A percentile compares a stretch with the other conserved stretches of the same genome.
These are phyloP conservation scores for Drosophila setifemur DNA, from an alignment of 1,140 invertebrate genomes.

Conservation along the genomic window DNA sequence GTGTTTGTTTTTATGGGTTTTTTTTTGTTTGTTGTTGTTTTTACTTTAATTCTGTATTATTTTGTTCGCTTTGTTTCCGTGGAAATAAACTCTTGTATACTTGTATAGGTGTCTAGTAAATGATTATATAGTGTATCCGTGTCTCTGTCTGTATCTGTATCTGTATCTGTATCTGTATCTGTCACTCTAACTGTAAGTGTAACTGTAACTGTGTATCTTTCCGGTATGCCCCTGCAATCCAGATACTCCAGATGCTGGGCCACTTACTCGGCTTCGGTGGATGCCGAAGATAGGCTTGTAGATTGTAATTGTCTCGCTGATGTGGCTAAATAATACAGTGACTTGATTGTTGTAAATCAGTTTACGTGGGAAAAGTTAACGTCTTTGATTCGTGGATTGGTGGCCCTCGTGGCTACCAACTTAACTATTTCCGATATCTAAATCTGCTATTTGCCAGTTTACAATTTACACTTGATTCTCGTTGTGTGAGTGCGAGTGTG, in stretches of 20 bases:
- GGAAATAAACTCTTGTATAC: slow-evolving; percentile 31
- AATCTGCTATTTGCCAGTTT: slow-evolving; percentile 60
- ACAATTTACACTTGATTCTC: slow-evolving; percentile 62
- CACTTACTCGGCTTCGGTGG: slow-evolving; percentile 30
- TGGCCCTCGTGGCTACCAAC: slow-evolving; percentile 31
- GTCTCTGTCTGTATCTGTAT: slow-evolving; percentile 25
- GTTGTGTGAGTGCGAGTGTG: slow-evolving; percentile 11
- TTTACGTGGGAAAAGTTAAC: slow-evolving; percentile 79
- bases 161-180: neutral
- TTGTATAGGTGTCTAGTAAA: slow-evolving; percentile 36
- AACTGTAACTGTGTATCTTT: neutral
- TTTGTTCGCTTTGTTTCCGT: slow-evolving; percentile 33
- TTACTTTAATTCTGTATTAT: slow-evolving; percentile 16
- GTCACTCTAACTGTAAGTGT: neutral
- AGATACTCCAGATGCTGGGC: neutral
- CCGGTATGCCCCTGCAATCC: slow-evolving; percentile 5
- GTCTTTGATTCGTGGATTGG: slow-evolving; percentile 20
- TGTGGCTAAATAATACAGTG: slow-evolving; percentile 68
- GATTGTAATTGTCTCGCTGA: slow-evolving; percentile 25
- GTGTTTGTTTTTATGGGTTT: slow-evolving; percentile 13
- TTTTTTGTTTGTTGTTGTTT: slow-evolving; percentile 13
- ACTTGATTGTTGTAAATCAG: slow-evolving; percentile 65
- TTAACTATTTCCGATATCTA: slow-evolving; percentile 47
- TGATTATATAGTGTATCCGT: slow-evolving; percentile 46
- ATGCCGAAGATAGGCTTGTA: slow-evolving; percentile 31